These are phyloP conservation scores for Dermochelys coriacea DNA, from an alignment of 2,797 vertebrate genomes.

Conservation along the genomic window DNA sequence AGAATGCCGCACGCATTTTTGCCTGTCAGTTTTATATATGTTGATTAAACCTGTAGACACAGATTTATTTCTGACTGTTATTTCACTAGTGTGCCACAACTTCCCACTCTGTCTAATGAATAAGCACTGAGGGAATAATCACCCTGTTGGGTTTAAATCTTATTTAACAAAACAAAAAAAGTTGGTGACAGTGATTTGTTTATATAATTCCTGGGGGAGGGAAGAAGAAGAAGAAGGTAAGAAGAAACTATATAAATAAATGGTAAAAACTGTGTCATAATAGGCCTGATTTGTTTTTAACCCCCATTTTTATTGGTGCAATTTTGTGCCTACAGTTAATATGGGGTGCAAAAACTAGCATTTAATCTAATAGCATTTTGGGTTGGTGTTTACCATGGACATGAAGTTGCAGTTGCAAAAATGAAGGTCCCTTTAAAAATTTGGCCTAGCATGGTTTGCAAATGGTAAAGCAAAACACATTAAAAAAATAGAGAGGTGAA, in stretches of 20 bases:
- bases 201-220: constrained; percentile 32
- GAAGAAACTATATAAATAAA: neutral
- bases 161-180: constrained; percentile 64
- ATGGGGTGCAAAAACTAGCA: neutral
- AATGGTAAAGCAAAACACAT: neutral
- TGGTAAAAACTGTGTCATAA: neutral
- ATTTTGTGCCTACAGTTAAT: neutral
- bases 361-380: neutral
- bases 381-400: neutral
- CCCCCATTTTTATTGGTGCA: neutral
- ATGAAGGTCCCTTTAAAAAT: neutral
- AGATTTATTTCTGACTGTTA: constrained; percentile 60
- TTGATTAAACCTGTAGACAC: constrained; percentile 70
- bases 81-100: constrained; percentile 52
- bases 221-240: constrained; percentile 8
- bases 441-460: neutral
- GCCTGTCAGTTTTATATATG: constrained; percentile 62
- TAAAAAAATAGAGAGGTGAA: neutral
- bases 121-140: constrained; percentile 60
- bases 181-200: constrained; percentile 39
- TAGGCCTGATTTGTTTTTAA: neutral
- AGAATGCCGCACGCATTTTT: constrained; percentile 38
- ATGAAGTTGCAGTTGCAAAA: neutral
- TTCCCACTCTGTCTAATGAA: constrained; percentile 69
- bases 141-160: constrained; percentile 59